Percentiles rank a stretch among this genome's conserved stretches.
phyloP scores from a whole-genome alignment of 2,888 invertebrate species.

The Sphaerophoria taeniata region DNA sequence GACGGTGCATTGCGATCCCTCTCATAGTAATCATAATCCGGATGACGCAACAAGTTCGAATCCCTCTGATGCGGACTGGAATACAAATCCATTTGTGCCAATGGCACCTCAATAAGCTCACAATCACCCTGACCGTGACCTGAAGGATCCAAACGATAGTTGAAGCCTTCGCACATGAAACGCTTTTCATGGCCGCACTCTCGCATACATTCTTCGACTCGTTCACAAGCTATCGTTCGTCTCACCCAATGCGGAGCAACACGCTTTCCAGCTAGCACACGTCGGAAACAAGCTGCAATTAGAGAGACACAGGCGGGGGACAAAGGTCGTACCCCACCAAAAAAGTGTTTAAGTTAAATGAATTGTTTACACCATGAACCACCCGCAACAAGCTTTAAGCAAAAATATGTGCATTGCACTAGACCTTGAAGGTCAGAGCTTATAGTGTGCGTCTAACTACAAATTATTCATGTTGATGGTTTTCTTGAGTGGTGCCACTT shows the following conservation, averaged over 20 bases:
- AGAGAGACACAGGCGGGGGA: conserved; percentile 11
- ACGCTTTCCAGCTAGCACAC: conserved; percentile 89
- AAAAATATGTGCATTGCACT: not conserved
- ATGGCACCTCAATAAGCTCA: conserved; percentile 89
- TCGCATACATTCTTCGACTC: conserved; percentile 89
- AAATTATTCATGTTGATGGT: conserved; percentile 48
- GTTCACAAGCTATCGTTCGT: conserved; percentile 88
- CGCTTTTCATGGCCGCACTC: conserved; percentile 90
- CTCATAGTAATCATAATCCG: conserved; percentile 92
- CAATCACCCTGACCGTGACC: conserved; percentile 90
- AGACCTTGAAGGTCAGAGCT: conserved; percentile 67
- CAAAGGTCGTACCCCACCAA: conserved; percentile 33
- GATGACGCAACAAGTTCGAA: conserved; percentile 82
- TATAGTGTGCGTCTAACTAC: conserved; percentile 13
- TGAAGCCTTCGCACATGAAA: conserved; percentile 92
- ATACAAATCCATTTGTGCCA: conserved; percentile 87
- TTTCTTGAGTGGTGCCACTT: conserved; percentile 62
- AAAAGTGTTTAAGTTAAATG: conserved; percentile 56
- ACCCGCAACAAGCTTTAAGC: conserved; percentile 44
- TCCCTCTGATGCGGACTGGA: conserved; percentile 84
- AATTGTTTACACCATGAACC: conserved; percentile 63
- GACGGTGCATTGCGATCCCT: conserved; percentile 89
- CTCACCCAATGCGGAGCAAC: conserved; percentile 88
- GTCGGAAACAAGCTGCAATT: conserved; percentile 89
- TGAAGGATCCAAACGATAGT: conserved; percentile 90